Conservation (phyloP, 2,888 invertebrate species). For the Deroplatys truncata region DNA sequence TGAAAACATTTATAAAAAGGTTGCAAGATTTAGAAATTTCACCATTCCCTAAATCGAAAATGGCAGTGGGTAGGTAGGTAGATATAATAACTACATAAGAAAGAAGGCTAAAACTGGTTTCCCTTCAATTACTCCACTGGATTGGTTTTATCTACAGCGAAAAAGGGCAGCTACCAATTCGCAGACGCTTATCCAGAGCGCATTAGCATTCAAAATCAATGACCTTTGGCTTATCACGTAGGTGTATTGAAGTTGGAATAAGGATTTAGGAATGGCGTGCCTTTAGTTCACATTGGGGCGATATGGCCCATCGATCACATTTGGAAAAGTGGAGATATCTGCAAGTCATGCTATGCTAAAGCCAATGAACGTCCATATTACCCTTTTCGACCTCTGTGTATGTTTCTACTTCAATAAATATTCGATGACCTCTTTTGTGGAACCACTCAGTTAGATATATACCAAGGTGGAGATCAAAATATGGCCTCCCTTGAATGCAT, state of each 20-base stretch:
- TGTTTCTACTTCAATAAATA: too few relatives aligned
- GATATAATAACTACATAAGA: too few relatives aligned
- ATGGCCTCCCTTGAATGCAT: too few relatives aligned
- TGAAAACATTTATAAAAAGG: too few relatives aligned
- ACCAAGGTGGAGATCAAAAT: too few relatives aligned
- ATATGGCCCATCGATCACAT: background rate
- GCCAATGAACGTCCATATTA: background rate
- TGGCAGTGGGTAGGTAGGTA: too few relatives aligned
- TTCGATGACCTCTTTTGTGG: too few relatives aligned
- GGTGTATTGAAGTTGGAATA: background rate
- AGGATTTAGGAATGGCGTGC: background rate
- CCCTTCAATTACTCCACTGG: background rate
- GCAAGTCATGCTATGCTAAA: background rate
- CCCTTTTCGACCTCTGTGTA: too few relatives aligned
- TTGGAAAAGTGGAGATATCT: background rate
- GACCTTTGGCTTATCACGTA: background rate
- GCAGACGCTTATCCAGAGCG: background rate
- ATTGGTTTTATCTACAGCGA: background rate
- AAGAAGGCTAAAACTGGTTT: background rate
- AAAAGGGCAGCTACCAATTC: background rate
- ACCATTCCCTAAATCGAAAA: too few relatives aligned
- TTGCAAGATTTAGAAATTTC: too few relatives aligned
- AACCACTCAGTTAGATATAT: too few relatives aligned
- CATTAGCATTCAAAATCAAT: background rate
- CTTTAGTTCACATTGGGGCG: background rate